Conservation (phyloP, 1,140 invertebrate species). For the Lamellibrachia luymesi region DNA sequence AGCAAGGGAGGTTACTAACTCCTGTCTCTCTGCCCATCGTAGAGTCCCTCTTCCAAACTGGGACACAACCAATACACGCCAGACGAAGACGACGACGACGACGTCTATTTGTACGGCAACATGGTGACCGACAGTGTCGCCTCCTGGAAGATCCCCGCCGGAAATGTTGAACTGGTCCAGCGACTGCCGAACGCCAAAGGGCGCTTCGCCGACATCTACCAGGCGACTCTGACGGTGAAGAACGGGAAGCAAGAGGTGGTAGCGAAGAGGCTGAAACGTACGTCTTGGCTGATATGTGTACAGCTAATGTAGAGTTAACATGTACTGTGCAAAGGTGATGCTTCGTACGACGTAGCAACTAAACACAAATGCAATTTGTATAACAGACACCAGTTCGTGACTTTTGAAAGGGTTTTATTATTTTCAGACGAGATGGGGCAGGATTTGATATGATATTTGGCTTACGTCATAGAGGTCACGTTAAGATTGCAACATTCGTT, state of each 20-base stretch:
- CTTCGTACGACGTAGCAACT: not conserved
- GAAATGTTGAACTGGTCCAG: not conserved
- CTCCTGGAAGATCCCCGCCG: not conserved
- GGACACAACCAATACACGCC: not conserved
- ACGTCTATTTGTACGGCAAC: constrained; percentile 6
- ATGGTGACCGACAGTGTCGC: constrained; percentile 8
- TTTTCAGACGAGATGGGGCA: no score
- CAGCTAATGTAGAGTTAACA: not conserved
- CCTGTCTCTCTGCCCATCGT: not conserved
- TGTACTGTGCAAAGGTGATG: not conserved
- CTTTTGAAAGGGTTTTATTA: no score
- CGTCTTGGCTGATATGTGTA: not conserved
- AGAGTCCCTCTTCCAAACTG: not conserved
- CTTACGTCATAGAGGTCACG: no score
- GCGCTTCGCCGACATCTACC: constrained; percentile 8
- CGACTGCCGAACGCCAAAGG: constrained; percentile 1
- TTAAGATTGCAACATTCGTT: no score
- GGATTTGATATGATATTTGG: no score
- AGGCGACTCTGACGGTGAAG: constrained; percentile 3
- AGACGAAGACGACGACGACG: not conserved
- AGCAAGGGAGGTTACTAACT: not conserved
- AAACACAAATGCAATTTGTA: not conserved
- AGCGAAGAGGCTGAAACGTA: constrained; percentile 8
- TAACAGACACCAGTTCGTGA: no score
- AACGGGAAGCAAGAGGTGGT: constrained; percentile 5